These are phyloP conservation scores for Hirtodrosophila histrioides DNA, from an alignment of 2,888 invertebrate species.

Conservation along the genomic window DNA sequence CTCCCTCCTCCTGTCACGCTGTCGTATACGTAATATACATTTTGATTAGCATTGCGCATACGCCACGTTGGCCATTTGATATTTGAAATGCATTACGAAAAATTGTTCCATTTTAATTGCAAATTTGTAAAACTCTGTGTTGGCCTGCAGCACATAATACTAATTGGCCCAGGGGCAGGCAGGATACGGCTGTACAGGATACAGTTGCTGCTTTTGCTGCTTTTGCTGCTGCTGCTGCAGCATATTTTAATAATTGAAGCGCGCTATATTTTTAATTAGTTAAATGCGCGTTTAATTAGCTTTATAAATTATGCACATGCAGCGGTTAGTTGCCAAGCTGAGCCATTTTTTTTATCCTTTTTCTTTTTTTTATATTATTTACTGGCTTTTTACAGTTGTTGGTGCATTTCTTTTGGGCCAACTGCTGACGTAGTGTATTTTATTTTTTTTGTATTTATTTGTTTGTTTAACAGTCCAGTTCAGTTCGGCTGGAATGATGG, in stretches of 20 bases:
- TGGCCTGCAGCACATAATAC: constrained; percentile 41
- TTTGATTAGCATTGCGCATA: constrained; percentile 71
- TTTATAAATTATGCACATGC: constrained; percentile 80
- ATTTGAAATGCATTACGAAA: constrained; percentile 46
- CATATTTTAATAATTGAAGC: constrained; percentile 78
- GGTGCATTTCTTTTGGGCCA: constrained; percentile 16
- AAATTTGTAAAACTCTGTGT: constrained; percentile 54
- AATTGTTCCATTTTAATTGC: constrained; percentile 60
- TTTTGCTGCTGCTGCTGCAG: constrained; percentile 37
- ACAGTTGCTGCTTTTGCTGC: background rate
- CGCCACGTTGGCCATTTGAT: constrained; percentile 53
- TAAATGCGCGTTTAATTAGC: constrained; percentile 80
- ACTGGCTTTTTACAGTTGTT: constrained; percentile 28
- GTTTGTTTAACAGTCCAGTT: constrained; percentile 40
- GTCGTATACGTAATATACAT: constrained; percentile 68
- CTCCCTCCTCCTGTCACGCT: constrained; percentile 42
- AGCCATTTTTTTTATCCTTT: constrained; percentile 1
- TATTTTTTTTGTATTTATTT: constrained; percentile 60
- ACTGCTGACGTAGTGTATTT: constrained; percentile 31
- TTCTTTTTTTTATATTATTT: constrained; percentile 30
- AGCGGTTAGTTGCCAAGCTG: constrained; percentile 69
- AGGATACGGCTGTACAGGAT: background rate
- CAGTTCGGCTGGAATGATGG: constrained; percentile 31
- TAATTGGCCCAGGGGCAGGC: constrained; percentile 53
- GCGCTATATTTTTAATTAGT: constrained; percentile 78